These are phyloP conservation scores for Philereme transversata DNA, from an alignment of 2,888 invertebrate genomes.

Conservation along the genomic window DNA sequence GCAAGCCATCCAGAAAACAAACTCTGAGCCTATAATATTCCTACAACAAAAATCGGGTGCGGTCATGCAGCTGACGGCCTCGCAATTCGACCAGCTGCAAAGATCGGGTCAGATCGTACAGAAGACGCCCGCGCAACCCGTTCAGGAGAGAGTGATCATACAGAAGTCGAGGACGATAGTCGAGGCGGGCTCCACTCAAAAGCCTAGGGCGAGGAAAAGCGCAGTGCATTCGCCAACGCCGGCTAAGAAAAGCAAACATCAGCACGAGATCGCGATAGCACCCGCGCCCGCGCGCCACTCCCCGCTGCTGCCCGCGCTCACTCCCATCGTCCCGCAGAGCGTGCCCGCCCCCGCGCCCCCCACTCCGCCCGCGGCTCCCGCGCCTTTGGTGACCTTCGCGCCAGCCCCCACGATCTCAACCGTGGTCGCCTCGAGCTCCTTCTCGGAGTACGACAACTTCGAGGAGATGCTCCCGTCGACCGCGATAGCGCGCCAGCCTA, in stretches of 20 bases:
- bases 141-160: conserved; percentile 63
- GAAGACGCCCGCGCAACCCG: conserved; percentile 48
- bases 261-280: conserved; percentile 59
- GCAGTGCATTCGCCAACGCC: conserved; percentile 55
- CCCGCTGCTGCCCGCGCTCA: conserved; percentile 44
- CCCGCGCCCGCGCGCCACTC: conserved; percentile 30
- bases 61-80: conserved; percentile 75
- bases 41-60: conserved; percentile 78
- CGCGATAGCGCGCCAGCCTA: conserved; percentile 67
- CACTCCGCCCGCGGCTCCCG: conserved; percentile 28
- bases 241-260: conserved; percentile 64
- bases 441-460: conserved; percentile 69
- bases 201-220: conserved; percentile 62
- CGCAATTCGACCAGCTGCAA: conserved; percentile 80
- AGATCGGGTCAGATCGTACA: conserved; percentile 77
- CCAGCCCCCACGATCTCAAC: conserved; percentile 49
- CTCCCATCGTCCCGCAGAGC: conserved; percentile 41
- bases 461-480: conserved; percentile 78
- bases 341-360: conserved; percentile 39
- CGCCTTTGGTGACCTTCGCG: conserved; percentile 10
- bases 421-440: conserved; percentile 50
- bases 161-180: conserved; percentile 63
- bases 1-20: conserved; percentile 65
- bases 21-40: conserved; percentile 72
- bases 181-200: conserved; percentile 49